A percentile compares a stretch with the other conserved stretches of the same genome.
phyloP scores from a whole-genome alignment of 2,113 vertebrate genomes.

The Climacteris rufus region DNA sequence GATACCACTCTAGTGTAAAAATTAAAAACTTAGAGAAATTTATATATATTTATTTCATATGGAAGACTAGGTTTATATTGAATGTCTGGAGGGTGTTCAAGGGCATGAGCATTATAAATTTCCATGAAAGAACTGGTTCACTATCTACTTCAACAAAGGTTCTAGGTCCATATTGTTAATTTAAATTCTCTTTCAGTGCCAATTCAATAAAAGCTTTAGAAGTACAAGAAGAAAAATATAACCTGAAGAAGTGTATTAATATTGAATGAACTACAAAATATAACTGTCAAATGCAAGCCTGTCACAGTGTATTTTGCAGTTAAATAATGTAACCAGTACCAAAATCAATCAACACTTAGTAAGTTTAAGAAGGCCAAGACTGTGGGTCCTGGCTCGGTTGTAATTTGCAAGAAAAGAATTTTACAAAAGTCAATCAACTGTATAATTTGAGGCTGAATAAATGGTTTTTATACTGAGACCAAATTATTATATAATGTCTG shows the following conservation, averaged over 20 bases:
- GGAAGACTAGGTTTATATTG: background rate
- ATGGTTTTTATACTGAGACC: background rate
- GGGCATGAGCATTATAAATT: background rate
- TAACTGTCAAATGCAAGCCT: background rate
- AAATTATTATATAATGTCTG: constrained; percentile 26
- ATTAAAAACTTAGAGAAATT: background rate
- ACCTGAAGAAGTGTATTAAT: background rate
- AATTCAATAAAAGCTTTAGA: background rate
- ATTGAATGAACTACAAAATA: background rate
- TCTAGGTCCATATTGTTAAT: background rate
- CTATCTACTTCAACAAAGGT: background rate
- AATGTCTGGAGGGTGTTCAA: background rate
- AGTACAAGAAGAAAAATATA: background rate
- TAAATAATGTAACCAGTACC: background rate
- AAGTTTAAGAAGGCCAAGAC: background rate
- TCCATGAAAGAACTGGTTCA: background rate
- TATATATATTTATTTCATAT: background rate
- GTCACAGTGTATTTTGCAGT: background rate
- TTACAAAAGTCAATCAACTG: background rate
- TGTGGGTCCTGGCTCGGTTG: background rate
- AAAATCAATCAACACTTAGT: background rate
- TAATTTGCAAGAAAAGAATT: background rate
- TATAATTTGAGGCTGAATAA: constrained; percentile 2
- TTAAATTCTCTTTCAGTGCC: background rate
- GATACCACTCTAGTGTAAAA: background rate